Base-by-base conservation (phyloP, 2,113 vertebrate genomes). In the Podarcis cretensis region DNA sequence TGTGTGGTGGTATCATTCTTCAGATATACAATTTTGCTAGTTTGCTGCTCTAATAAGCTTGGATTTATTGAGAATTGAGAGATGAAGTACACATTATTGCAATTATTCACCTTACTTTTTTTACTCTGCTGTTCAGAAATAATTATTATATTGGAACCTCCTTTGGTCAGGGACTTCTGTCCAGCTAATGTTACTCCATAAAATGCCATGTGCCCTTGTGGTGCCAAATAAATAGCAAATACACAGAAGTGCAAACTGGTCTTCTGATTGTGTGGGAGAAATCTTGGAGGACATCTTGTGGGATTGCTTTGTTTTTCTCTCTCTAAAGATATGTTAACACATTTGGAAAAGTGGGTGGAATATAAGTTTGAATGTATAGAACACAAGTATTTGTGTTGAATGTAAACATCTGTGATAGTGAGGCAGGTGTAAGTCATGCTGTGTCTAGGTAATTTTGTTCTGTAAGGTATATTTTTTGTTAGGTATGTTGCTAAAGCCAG, bases 401-500 rank as follows among this genome's bases (percentile, higher is more conserved):
- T 76, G 84, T 86, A 76, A 59, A 89, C 77, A 89, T 73, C 89
- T 89, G 83, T 92, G 93, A 69, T 63, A 82, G 65, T 92, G 88
- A 87, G 92, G 92, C 91, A 92, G 74, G 25, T 85, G 77, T 40
- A 54, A 25, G 73, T 69, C n/a, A 23, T 69, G 5, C 20, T 40
- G 40, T 2, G 5, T 40, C 16, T 74, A 65, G 57, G 35, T 40
- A 40, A 3, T 89, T 16, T 90, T 90, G 91, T 94, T 90, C 90
- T 90, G 74, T 93, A 78, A 83, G 84, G 69, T 88, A 25, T 30
- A 0, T 12, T 13, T 32, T 82, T 68, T 77, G 87, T 90, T 90
- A 7, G 83, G 82, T 86, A 43, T 43, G 80, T 66, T n/a, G 30
- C 40, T 75, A 5, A 4, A 6, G 48, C 57, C 21, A 30, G 18